Conservation (phyloP, 2,113 vertebrate genomes). For the Candoia aspera region DNA sequence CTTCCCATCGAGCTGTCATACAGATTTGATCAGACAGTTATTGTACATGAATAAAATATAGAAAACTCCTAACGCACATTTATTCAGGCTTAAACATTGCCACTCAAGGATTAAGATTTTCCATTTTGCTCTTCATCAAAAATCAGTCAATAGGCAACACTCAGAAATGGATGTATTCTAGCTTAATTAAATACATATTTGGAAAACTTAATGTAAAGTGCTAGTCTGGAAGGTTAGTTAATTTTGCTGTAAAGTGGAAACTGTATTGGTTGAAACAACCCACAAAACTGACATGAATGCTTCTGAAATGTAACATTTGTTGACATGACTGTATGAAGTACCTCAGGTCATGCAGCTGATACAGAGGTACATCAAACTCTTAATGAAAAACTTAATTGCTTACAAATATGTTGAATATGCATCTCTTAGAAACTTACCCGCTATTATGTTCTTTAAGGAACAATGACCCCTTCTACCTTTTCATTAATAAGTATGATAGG, state of each 20-base stretch:
- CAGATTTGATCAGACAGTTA: slow-evolving; percentile 35
- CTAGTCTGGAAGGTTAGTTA: slow-evolving; percentile 27
- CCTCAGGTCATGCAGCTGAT: slow-evolving; percentile 40
- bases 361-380: slow-evolving; percentile 31
- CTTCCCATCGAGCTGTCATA: slow-evolving; percentile 37
- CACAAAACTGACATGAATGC: slow-evolving; percentile 33
- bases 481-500: neutral
- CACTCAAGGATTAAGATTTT: neutral
- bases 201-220: slow-evolving; percentile 41
- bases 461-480: neutral
- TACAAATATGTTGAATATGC: slow-evolving; percentile 50
- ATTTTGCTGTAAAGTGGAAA: slow-evolving; percentile 32
- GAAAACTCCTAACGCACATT: slow-evolving; percentile 36
- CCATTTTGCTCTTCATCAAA: slow-evolving; percentile 30
- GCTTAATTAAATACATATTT: slow-evolving; percentile 46
- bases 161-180: slow-evolving; percentile 23
- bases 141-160: slow-evolving; percentile 8
- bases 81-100: slow-evolving; percentile 26
- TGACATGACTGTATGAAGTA: slow-evolving; percentile 37
- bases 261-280: neutral
- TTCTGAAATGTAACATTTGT: slow-evolving; percentile 28
- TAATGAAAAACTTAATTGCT: slow-evolving; percentile 43
- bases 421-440: slow-evolving; percentile 45
- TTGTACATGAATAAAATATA: slow-evolving; percentile 12
- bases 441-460: slow-evolving; percentile 50